These are phyloP conservation scores for Idaea biselata DNA, from an alignment of 2,888 invertebrate species.

Conservation along the genomic window DNA sequence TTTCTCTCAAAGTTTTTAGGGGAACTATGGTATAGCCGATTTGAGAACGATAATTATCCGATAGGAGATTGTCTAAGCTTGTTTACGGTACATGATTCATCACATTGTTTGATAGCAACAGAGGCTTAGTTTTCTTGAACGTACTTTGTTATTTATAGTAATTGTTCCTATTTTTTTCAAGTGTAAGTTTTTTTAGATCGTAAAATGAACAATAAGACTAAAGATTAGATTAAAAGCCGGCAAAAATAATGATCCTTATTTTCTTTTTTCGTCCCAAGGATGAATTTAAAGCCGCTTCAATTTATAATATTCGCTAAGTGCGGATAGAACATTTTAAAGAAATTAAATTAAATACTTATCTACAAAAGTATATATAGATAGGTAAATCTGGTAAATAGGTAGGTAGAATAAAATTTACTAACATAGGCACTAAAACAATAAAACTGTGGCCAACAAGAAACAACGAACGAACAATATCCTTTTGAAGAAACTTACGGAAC, in stretches of 20 bases:
- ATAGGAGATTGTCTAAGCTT: too few relatives aligned
- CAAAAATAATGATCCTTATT: too few relatives aligned
- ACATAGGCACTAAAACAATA: not conserved
- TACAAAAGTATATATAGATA: too few relatives aligned
- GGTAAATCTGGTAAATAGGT: not conserved
- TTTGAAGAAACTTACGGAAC: conserved; percentile 20
- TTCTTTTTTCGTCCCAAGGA: too few relatives aligned
- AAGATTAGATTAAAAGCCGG: too few relatives aligned
- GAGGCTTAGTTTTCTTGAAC: not conserved
- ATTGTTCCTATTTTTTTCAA: too few relatives aligned
- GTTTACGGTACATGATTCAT: not conserved
- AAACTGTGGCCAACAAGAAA: conserved; percentile 8
- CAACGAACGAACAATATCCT: conserved; percentile 18
- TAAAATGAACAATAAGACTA: too few relatives aligned
- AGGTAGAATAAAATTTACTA: not conserved
- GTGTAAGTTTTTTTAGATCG: too few relatives aligned
- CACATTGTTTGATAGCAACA: not conserved
- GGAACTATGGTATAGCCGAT: not conserved
- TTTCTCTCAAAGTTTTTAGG: conserved; percentile 52
- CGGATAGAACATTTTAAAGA: too few relatives aligned
- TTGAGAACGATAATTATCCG: not conserved
- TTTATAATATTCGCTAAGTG: too few relatives aligned
- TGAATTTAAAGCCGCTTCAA: too few relatives aligned
- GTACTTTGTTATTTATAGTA: not conserved
- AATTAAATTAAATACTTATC: too few relatives aligned